Percentiles rank a stretch among this genome's conserved stretches.
Evolutionary conservation across 1,140 invertebrate species (phyloP).

Genomic region (Eriocheir sinensis): DNA sequence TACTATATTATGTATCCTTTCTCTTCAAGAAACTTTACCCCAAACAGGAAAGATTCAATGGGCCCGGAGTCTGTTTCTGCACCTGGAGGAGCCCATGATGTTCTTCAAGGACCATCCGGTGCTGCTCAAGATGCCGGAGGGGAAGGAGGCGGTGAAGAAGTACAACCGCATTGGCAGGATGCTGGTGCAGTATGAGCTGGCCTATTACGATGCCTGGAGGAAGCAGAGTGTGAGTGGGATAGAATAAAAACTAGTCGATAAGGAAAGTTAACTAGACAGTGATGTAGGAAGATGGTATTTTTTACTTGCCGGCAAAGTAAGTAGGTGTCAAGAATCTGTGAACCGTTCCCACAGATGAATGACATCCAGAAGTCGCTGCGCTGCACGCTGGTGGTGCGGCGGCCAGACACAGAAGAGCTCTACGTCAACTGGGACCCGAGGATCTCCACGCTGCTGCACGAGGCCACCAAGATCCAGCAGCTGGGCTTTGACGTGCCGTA

Average conservation of each 20-base stretch:
- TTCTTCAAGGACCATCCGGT: constrained; percentile 78
- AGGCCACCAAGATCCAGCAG: constrained; percentile 78
- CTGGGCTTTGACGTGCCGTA: constrained; percentile 78
- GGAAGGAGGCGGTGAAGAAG: constrained; percentile 82
- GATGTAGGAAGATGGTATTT: too few relatives aligned
- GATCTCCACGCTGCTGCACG: constrained; percentile 75
- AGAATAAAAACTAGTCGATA: too few relatives aligned
- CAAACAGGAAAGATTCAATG: constrained; percentile 83
- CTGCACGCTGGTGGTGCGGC: constrained; percentile 76
- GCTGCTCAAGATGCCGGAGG: constrained; percentile 81
- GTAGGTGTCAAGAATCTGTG: too few relatives aligned
- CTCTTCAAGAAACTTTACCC: constrained; percentile 82
- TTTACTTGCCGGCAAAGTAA: too few relatives aligned
- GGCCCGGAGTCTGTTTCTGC: constrained; percentile 83
- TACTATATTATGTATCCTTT: not conserved
- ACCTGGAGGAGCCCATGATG: constrained; percentile 83
- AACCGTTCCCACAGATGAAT: constrained; percentile 61
- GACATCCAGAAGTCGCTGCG: constrained; percentile 76
- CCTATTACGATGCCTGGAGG: constrained; percentile 77
- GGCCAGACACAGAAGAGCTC: constrained; percentile 76
- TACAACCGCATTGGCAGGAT: constrained; percentile 77
- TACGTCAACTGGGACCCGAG: constrained; percentile 79
- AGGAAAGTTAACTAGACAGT: too few relatives aligned
- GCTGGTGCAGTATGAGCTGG: constrained; percentile 76
- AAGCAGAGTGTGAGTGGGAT: constrained; percentile 73